Percentiles rank a stretch among this genome's conserved stretches.
Conservation (phyloP, 1,140 invertebrate species). For the Melipona quadrifasciata region DNA sequence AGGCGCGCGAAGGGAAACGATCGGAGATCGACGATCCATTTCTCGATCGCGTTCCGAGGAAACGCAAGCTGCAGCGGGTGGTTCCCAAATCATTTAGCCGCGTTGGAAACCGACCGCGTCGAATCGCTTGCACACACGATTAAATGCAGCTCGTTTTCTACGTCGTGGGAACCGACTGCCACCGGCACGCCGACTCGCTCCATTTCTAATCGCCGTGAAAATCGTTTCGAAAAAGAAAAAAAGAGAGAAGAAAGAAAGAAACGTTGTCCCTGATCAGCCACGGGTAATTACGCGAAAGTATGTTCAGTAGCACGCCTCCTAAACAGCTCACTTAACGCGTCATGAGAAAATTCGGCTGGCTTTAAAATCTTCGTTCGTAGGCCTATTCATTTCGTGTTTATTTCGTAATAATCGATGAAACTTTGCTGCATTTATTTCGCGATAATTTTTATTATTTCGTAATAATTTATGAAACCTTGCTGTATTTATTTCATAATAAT, state of each 20-base stretch:
- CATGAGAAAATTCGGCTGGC: constrained; percentile 23
- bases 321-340: constrained; percentile 15
- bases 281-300: constrained; percentile 73
- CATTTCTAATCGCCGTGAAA: constrained; percentile 81
- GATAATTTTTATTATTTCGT: no score
- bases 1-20: not conserved
- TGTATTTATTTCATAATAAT: no score
- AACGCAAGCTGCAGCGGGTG: constrained; percentile 45
- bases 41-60: constrained; percentile 25
- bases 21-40: not conserved
- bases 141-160: constrained; percentile 76
- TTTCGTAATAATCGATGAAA: no score
- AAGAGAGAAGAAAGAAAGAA: constrained; percentile 21
- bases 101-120: constrained; percentile 68
- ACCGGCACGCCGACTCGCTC: constrained; percentile 57
- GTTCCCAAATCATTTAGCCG: constrained; percentile 79
- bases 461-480: no score
- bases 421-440: not conserved
- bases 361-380: not conserved
- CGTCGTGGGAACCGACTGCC: constrained; percentile 79
- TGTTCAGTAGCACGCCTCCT: constrained; percentile 42
- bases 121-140: constrained; percentile 77
- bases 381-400: no score
- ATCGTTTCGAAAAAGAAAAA: constrained; percentile 68
- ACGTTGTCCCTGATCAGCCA: constrained; percentile 69